phyloP scores from a whole-genome alignment of 2,113 vertebrate species.

The Gymnobelideus leadbeateri region DNA sequence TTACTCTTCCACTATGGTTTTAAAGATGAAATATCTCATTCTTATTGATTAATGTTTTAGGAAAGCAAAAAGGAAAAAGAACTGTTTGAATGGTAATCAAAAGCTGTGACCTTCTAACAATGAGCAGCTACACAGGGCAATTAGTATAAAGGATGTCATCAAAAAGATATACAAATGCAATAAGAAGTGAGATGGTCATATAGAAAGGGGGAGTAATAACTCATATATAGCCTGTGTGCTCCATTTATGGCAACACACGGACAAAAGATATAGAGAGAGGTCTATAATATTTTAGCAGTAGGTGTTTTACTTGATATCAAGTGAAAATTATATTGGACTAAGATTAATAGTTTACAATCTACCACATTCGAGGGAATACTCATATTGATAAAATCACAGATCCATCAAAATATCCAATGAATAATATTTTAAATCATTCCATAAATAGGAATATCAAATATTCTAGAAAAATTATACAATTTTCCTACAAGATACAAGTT shows the following conservation, averaged over 20 bases:
- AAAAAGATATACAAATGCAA: neutral
- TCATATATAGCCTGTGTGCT: neutral
- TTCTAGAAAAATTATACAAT: neutral
- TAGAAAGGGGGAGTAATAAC: neutral
- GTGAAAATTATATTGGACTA: neutral
- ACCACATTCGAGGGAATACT: neutral
- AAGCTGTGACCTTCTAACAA: neutral
- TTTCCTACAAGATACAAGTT: rapidly evolving
- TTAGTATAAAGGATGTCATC: neutral
- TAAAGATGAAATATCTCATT: neutral
- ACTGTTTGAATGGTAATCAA: neutral
- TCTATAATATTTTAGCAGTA: no score
- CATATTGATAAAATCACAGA: neutral
- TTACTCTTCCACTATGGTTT: neutral
- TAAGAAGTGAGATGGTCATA: neutral
- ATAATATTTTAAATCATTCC: neutral
- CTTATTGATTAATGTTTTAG: neutral
- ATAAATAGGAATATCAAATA: neutral
- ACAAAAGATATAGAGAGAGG: no score
- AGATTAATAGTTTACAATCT: neutral
- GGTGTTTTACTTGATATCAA: neutral
- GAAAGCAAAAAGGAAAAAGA: neutral
- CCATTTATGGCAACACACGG: no score
- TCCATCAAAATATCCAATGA: neutral
- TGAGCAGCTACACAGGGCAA: neutral